Percentiles rank a stretch among this genome's conserved stretches.
Conservation (phyloP, 37 sponge, comb jelly and placozoan species). For the Theonella swinhoei region DNA sequence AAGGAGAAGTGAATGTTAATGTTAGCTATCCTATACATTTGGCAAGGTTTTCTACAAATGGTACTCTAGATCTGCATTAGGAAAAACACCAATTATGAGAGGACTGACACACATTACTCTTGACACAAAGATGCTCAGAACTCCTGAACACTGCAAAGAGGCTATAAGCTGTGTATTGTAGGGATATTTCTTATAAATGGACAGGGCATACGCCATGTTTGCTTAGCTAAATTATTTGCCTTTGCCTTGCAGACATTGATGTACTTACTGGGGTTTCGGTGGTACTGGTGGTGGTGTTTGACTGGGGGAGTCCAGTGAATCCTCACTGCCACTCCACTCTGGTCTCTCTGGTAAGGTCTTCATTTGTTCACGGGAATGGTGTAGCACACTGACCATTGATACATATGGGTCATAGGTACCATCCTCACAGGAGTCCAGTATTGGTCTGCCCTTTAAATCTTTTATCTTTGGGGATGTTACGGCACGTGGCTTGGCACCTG, state of each 20-base stretch:
- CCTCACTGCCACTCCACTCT: no score
- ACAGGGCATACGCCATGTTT: no score
- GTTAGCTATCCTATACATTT: no score
- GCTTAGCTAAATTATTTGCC: not conserved
- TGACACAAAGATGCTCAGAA: no score
- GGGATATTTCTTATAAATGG: no score
- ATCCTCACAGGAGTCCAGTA: slow-evolving; percentile 25
- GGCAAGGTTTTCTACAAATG: no score
- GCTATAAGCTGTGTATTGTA: no score
- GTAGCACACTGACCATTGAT: slow-evolving; percentile 10
- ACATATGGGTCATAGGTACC: slow-evolving; percentile 38
- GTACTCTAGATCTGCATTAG: no score
- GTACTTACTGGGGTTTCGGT: not conserved
- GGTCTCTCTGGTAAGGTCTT: not conserved
- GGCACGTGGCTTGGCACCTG: not conserved
- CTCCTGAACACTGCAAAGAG: no score
- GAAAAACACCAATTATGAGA: no score
- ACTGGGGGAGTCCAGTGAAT: not conserved
- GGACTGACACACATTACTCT: no score
- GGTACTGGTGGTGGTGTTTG: not conserved
- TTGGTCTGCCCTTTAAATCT: not conserved
- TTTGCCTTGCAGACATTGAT: not conserved
- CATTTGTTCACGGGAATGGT: not conserved
- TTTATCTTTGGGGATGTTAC: not conserved
- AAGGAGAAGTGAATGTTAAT: no score